phyloP scores from a whole-genome alignment of 2,888 invertebrate species.

The Andrena minutula region DNA sequence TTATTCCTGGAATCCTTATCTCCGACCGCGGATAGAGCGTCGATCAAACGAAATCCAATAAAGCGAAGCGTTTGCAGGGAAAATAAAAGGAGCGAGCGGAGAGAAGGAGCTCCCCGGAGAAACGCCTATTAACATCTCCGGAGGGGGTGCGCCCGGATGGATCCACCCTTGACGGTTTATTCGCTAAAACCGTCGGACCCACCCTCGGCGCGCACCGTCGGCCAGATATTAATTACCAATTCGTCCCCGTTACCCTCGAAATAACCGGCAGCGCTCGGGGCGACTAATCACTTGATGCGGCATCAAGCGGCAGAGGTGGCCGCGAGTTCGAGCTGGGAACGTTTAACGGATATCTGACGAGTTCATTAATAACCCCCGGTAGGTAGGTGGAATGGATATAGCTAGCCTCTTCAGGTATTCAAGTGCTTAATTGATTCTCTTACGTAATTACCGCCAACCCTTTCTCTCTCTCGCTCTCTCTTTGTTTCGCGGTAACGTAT shows the following conservation, averaged over 20 bases:
- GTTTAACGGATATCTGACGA: constrained; percentile 79
- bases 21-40: not conserved
- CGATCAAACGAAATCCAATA: constrained; percentile 50
- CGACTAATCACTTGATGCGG: constrained; percentile 59
- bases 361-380: constrained; percentile 79
- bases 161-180: constrained; percentile 64
- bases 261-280: constrained; percentile 45
- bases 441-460: constrained; percentile 73
- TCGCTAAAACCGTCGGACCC: constrained; percentile 48
- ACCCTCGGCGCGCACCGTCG: constrained; percentile 40
- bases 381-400: constrained; percentile 68
- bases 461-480: constrained; percentile 38
- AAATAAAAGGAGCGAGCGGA: constrained; percentile 47
- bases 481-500: not conserved
- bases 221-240: constrained; percentile 69
- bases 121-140: constrained; percentile 56
- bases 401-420: constrained; percentile 68
- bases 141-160: constrained; percentile 63
- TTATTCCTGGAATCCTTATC: not conserved
- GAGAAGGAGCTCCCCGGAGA: constrained; percentile 19
- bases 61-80: constrained; percentile 45
- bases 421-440: constrained; percentile 77
- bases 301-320: constrained; percentile 33
- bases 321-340: constrained; percentile 67
- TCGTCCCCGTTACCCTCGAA: constrained; percentile 62